Conservation (phyloP, 2,113 vertebrate species). For the Himantopus leucocephalus region DNA sequence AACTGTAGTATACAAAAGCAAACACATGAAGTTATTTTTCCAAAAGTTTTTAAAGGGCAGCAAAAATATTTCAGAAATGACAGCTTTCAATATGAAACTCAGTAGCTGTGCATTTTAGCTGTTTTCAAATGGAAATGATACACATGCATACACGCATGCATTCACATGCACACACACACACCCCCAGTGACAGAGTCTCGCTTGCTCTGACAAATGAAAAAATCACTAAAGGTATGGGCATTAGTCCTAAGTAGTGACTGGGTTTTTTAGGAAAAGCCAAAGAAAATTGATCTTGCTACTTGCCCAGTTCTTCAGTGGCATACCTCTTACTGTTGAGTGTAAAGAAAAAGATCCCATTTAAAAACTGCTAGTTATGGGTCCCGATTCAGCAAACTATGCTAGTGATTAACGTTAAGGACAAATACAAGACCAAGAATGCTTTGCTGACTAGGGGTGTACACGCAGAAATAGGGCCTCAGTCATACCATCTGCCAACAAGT, state of each 20-base stretch:
- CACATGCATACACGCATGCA: background rate
- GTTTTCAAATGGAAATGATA: background rate
- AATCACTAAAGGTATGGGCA: background rate
- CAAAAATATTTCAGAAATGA: background rate
- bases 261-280: background rate
- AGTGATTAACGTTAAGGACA: background rate
- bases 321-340: background rate
- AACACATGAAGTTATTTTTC: background rate
- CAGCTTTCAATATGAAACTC: background rate
- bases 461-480: background rate
- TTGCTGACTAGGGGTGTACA: background rate
- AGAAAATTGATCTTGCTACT: background rate
- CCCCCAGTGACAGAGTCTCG: background rate
- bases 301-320: background rate
- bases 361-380: background rate
- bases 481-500: background rate
- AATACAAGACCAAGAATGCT: background rate
- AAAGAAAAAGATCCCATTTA: background rate
- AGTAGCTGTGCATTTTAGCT: background rate
- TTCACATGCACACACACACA: background rate
- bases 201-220: background rate
- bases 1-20: background rate
- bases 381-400: rapidly evolving
- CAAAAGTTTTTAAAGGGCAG: background rate
- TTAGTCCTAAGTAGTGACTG: background rate